Evolutionary conservation across 2,888 invertebrate species (phyloP), one percentile per base, ranked within the genome.

Genomic region (Monoplex corrugatus): DNA sequence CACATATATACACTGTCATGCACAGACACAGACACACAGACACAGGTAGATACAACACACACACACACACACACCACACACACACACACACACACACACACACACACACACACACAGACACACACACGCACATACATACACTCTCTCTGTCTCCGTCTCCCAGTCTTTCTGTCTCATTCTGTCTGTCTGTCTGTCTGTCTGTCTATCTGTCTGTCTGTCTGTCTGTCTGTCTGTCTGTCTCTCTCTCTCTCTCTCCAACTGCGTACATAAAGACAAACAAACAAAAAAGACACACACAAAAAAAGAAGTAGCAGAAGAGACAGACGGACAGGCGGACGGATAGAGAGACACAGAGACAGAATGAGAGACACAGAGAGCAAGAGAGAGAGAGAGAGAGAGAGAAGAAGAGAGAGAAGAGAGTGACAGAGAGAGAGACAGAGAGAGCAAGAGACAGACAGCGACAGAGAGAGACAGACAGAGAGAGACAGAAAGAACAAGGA

Each of bases 51-150:
- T 23, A 16, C 63, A 8, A 3, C 10, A 16, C 16, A 8, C 35
- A 75, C 32, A 35, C 3, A 6, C 8, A 10, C 3, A 28, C 72
- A 10, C 5, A 35, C 6, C 35, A 5, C 16, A 75, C 3, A 5
- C 35, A 32, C 72, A 35, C 72, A 8, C 8, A 8, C 63, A 63
- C 23, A 63, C 63, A 63, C 10, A 35, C 68, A 63, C 86, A 75
- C 86, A 75, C 72, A 75, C 45, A 43, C 75, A 86, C 86, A 72
- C 86, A 75, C 44, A 75, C 86, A 72, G 32, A 38, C 86, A 86
- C 75, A 86, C 57, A 84, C 84, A 84, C 57, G 50, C 84, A 84
- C 84, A 83, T 44, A 43, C 2, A 44, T 44, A 83, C 83, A 83
- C 44, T 16, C 83, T 44, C 44, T n/a, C n/a, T n/a, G n/a, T n/a